Evolutionary conservation across 2,113 vertebrate species (phyloP), one percentile per base, ranked within the genome.

Genomic region (Tupaia tana): DNA sequence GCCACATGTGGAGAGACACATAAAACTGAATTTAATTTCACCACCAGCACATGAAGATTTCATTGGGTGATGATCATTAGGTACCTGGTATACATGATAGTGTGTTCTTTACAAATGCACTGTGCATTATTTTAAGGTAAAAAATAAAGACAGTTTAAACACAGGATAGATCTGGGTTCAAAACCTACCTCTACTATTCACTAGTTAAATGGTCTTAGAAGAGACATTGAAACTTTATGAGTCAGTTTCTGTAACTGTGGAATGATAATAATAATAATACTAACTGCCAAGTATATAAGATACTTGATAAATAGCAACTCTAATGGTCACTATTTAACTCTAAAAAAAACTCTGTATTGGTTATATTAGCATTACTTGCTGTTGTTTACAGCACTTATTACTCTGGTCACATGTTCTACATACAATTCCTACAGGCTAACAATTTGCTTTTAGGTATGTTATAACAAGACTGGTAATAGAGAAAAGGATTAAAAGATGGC

Each of bases 11-110:
- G 71, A 88, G 29, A 95, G 10, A 1, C 18, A 86, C 29, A 71
- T 31, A 93, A 85, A 54, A 24, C 52, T 83, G 63, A 86, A 19
- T 18, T 31, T 25, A 93, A 94, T 52, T 86, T 92, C 34, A 54
- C 66, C 8, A 1, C 7, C 7, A 12, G 81, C 1, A 25, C 52
- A 58, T 11, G 15, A 24, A 61, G 70, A 78, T 1, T 69, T 31
- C 12, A 59, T 3, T 63, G 52, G 5, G 13, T 63, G 31, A 22
- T 6, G 58, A 56, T 67, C 16, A 14, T 27, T 73, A 87, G 82
- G 29, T 1, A n/a, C 43, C 18, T 31, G 4, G 12, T 75, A 6
- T 24, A 34, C 1, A 9, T 43, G 89, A 58, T 3, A 80, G 15
- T 34, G 89, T 3, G 19, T 1, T 78, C 9, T 84, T 77, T 87